These are phyloP conservation scores for Pomacea maculata DNA, from an alignment of 1,140 invertebrate species.

Conservation along the genomic window DNA sequence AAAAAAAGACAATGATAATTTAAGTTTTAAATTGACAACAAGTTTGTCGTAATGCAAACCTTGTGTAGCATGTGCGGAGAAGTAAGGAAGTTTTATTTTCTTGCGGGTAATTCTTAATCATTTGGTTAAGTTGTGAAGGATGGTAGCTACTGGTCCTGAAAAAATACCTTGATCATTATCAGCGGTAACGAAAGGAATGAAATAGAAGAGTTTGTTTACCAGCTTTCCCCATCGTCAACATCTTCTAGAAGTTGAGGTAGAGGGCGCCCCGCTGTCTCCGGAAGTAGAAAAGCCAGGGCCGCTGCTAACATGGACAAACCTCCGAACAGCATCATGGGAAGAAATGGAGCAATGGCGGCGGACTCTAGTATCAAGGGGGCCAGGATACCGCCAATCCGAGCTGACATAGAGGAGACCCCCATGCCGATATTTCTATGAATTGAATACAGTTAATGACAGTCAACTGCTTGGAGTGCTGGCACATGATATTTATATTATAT, in stretches of 20 bases:
- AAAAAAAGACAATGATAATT: too few species aligned
- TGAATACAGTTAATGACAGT: not conserved
- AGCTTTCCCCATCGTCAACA: not conserved
- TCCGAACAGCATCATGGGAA: conserved; percentile 44
- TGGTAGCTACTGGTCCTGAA: too few species aligned
- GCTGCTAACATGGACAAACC: conserved; percentile 36
- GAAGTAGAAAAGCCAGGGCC: conserved; percentile 39
- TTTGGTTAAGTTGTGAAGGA: too few species aligned
- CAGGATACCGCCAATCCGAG: conserved; percentile 45
- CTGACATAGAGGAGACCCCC: conserved; percentile 46
- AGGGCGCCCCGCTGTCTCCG: conserved; percentile 41
- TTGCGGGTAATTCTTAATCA: too few species aligned
- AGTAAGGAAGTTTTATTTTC: too few species aligned
- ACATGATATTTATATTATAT: too few species aligned
- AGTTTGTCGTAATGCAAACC: too few species aligned
- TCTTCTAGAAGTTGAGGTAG: conserved; percentile 46
- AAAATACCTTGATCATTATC: too few species aligned
- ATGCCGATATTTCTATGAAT: conserved; percentile 43
- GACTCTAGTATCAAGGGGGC: conserved; percentile 40
- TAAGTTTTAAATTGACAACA: too few species aligned
- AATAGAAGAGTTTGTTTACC: conserved; percentile 3
- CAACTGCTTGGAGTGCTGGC: too few species aligned
- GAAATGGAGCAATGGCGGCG: conserved; percentile 24
- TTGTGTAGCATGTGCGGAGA: too few species aligned
- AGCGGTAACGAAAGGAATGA: too few species aligned